Conservation (phyloP, 2,797 vertebrate genomes). For the Leptoclinus maculatus region DNA sequence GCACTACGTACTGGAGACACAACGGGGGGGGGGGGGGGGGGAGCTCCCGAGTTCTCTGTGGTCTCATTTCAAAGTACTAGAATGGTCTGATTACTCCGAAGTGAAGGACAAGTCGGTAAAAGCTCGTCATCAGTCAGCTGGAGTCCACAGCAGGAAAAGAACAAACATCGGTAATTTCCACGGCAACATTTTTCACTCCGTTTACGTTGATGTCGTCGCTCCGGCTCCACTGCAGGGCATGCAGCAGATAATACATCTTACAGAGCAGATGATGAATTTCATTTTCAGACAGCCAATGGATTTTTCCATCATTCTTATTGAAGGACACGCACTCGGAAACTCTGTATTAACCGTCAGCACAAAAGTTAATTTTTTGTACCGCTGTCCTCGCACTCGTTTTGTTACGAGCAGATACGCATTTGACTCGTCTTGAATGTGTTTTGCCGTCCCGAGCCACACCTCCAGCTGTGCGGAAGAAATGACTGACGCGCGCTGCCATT, state of each 20-base stretch:
- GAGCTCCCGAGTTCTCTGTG: slow-evolving; percentile 8
- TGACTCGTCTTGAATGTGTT: slow-evolving; percentile 49
- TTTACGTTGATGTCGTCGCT: slow-evolving; percentile 95
- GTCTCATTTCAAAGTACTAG: slow-evolving; percentile 21
- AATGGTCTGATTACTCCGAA: slow-evolving; percentile 70
- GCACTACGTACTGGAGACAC: background rate
- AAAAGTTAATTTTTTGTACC: slow-evolving; percentile 49
- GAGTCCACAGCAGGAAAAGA: slow-evolving; percentile 47
- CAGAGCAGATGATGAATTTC: slow-evolving; percentile 95
- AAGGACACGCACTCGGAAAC: slow-evolving; percentile 74
- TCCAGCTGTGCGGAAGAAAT: slow-evolving; percentile 33
- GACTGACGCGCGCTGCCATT: slow-evolving; percentile 18
- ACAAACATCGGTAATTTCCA: slow-evolving; percentile 84
- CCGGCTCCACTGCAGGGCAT: slow-evolving; percentile 90
- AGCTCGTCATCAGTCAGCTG: slow-evolving; percentile 84
- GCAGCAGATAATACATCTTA: slow-evolving; percentile 94
- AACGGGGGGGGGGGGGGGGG: too few relatives aligned
- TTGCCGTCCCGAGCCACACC: slow-evolving; percentile 13
- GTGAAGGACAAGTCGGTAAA: slow-evolving; percentile 87
- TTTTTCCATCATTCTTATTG: slow-evolving; percentile 96
- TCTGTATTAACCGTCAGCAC: slow-evolving; percentile 59
- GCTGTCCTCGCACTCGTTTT: slow-evolving; percentile 31
- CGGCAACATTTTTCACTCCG: slow-evolving; percentile 92
- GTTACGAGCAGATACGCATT: slow-evolving; percentile 44
- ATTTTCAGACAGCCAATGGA: slow-evolving; percentile 95